Conservation (phyloP, 2,888 invertebrate genomes). For the Plebejus melissa region DNA sequence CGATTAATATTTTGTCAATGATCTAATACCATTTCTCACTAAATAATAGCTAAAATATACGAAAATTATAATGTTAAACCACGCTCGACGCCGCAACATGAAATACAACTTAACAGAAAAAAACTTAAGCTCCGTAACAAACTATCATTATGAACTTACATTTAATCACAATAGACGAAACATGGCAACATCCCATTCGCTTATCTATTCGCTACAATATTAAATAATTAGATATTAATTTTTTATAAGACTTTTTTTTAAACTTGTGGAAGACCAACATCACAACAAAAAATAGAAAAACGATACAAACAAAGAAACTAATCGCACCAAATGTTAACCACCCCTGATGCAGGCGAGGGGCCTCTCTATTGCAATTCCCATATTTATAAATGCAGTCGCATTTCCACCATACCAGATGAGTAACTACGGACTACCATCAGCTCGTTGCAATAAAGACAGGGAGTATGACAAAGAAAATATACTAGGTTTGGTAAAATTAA, state of each 20-base stretch:
- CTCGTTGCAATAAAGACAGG: not conserved
- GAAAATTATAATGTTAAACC: conserved; percentile 23
- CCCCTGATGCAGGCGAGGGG: conserved; percentile 26
- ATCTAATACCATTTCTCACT: not conserved
- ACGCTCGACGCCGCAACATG: conserved; percentile 32
- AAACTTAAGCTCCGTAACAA: conserved; percentile 37
- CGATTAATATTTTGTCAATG: not conserved
- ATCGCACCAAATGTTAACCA: conserved; percentile 53
- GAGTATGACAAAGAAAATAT: not conserved
- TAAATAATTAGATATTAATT: conserved; percentile 63
- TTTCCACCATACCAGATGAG: not conserved
- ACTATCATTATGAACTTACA: conserved; percentile 41
- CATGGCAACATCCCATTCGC: conserved; percentile 51
- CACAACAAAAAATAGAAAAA: conserved; percentile 76
- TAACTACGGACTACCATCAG: not conserved
- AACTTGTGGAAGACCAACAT: conserved; percentile 76
- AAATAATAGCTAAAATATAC: not conserved
- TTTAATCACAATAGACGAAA: conserved; percentile 45
- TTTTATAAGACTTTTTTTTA: conserved; percentile 51
- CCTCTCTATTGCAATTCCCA: conserved; percentile 27
- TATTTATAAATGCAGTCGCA: conserved; percentile 23
- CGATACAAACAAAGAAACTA: conserved; percentile 54
- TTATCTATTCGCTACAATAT: conserved; percentile 60
- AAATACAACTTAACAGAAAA: conserved; percentile 45
- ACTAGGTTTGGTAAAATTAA: not conserved